Base-by-base conservation (phyloP, 2,888 invertebrate species). In the Tillus elongatus region DNA sequence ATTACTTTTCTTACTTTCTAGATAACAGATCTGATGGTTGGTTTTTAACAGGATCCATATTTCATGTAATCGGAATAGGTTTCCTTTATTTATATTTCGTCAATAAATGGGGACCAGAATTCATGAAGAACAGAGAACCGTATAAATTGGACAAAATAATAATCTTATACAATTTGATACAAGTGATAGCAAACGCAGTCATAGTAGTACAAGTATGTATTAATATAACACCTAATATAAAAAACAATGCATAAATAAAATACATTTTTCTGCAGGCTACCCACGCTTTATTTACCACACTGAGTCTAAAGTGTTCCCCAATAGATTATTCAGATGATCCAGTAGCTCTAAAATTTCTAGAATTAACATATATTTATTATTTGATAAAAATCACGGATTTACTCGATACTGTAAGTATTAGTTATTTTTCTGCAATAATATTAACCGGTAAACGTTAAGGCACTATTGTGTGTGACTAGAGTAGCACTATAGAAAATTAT, bases 361-460 rank as follows among this genome's bases (percentile, higher is more conserved):
- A 63, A 60, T 65, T 68, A 19, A 74, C 79, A 13, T 82, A 80
- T 69, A 53, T 67, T 42, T 86, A 83, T 58, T 85, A 79, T 55
- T 43, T 77, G 3, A 67, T 80, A 32, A 87, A 87, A 64, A 58
- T 85, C 8, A 54, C 78, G 6, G 87, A 87, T 62, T 72, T 86
- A 2, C 51, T 82, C 1, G 86, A 87, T 55, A 86, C 86, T 46
- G 77, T 82, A 66, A 58, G 63, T 54, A 35, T 30, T 15, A 4
- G 6, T 19, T 8, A 19, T 19, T 19, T 19, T 6, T 8, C 24
- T 9, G 6, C 6, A 9, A 19, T 19, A 19, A 19, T 9, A 19
- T 19, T 19, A 8, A 9, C 19, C 4, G 4, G 8, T 4, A 8
- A 19, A 19, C 19, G 6, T 8, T 19, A 19, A 19, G 19, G 19